Evolutionary conservation across 2,113 vertebrate genomes (phyloP).

Genomic region (Holacanthus passer): DNA sequence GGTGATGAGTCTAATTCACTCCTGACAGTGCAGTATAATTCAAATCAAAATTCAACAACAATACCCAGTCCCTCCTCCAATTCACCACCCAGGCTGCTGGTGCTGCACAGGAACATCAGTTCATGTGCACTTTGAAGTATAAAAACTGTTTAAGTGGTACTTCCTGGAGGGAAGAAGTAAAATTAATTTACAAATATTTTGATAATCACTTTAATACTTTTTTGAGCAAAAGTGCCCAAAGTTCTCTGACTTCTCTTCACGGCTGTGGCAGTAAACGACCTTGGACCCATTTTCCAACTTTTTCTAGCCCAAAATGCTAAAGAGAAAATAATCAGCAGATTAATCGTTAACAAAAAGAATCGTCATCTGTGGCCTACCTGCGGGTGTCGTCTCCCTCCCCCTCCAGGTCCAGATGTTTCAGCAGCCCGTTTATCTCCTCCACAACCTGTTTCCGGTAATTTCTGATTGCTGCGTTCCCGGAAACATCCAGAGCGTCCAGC

Average conservation of each 20-base stretch:
- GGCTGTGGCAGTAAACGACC: too few species aligned
- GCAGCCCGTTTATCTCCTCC: constrained; percentile 94
- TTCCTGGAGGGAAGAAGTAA: neutral
- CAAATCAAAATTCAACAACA: constrained; percentile 13
- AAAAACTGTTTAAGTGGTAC: neutral
- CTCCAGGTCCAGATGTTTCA: constrained; percentile 94
- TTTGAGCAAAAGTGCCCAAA: neutral
- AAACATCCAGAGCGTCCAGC: constrained; percentile 95
- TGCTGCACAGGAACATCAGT: neutral
- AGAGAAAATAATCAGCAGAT: neutral
- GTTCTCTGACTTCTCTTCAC: neutral
- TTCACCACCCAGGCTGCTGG: neutral
- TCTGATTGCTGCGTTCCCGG: constrained; percentile 89
- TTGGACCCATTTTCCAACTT: too few species aligned
- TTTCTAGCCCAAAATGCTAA: too few species aligned
- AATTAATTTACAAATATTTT: too few species aligned
- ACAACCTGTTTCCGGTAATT: constrained; percentile 97
- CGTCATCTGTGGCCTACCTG: constrained; percentile 64
- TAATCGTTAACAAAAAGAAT: neutral
- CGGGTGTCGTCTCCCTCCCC: constrained; percentile 90
- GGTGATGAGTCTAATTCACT: constrained; percentile 19
- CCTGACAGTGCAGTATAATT: neutral
- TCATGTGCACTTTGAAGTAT: neutral
- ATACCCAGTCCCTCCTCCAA: neutral
- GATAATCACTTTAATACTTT: neutral